Conservation (phyloP, 2,113 vertebrate species). For the Spermophilus dauricus region DNA sequence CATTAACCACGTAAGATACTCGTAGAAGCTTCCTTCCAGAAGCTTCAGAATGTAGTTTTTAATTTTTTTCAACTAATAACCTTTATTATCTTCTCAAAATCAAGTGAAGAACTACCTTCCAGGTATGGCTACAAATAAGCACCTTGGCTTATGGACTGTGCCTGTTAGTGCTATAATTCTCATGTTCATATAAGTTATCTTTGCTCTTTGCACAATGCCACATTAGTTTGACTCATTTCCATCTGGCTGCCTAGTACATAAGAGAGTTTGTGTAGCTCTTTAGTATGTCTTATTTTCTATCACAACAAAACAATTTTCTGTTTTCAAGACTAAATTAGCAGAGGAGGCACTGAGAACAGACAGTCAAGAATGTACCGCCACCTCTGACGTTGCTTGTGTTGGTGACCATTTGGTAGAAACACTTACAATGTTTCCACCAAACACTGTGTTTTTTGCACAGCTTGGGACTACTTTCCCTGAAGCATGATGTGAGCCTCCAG, state of each 20-base stretch:
- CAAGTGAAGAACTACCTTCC: background rate
- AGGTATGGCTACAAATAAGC: background rate
- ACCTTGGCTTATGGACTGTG: background rate
- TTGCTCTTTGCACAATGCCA: background rate
- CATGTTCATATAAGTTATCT: background rate
- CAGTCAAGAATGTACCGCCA: background rate
- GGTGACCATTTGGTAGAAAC: background rate
- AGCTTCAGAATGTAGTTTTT: background rate
- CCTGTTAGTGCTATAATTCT: background rate
- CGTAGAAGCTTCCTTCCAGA: background rate
- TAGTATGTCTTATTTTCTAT: background rate
- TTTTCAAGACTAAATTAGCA: background rate
- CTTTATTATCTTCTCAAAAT: conserved; percentile 16
- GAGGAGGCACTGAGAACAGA: background rate
- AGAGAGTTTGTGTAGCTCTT: background rate
- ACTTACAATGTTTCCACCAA: background rate
- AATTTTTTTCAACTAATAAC: background rate
- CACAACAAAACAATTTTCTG: background rate
- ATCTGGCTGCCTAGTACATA: background rate
- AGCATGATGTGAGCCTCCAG: background rate
- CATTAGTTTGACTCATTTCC: background rate
- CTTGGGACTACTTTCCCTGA: background rate
- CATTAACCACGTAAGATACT: background rate
- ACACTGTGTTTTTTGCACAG: background rate
- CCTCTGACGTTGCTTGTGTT: background rate